Evolutionary conservation across 2,888 invertebrate genomes (phyloP), one percentile per base, ranked within the genome.

Genomic region (Dicranocentrus wangi): DNA sequence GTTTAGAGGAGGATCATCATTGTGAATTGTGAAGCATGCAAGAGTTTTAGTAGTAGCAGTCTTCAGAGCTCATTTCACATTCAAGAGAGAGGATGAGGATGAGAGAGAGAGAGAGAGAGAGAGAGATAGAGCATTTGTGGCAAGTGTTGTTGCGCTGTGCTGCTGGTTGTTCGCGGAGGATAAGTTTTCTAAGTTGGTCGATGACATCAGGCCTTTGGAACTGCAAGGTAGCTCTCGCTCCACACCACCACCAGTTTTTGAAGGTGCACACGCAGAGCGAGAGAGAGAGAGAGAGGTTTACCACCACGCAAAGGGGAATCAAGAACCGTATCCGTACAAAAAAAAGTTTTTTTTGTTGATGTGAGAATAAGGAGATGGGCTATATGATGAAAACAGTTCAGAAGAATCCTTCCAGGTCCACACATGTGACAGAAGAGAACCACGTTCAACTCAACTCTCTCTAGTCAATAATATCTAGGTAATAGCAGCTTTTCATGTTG

Each of bases 181-280:
- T 42, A 58, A 58, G 68, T 82, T 39, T 39, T 84, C 83, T 85
- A 83, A 85, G 55, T 83, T 81, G 27, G 84, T 85, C 83, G 85
- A 85, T 85, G 85, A 85, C 83, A 83, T 85, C 85, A 85, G 83
- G 61, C 78, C 68, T 73, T 82, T 81, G 83, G 85, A 85, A 85
- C 83, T 85, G 70, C 70, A 79, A 63, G 72, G 77, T 51, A 68
- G 25, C 47, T 28, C 68, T 53, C n/a, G n/a, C 66, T 43, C 47
- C 13, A n/a, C 28, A 10, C 10, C 39, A n/a, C 5, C 17, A 7
- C n/a, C 1, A 39, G 32, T 47, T n/a, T 32, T 69, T 53, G 15
- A 23, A 68, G 69, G 53, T 55, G 53, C 39, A 69, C n/a, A n/a
- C 25, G 66, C 19, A 47, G 13, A 47, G n/a, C 47, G n/a, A 7